Evolutionary conservation across 1,140 invertebrate species (phyloP), one percentile per base, ranked within the genome.

Genomic region (Meteorus sp.): DNA sequence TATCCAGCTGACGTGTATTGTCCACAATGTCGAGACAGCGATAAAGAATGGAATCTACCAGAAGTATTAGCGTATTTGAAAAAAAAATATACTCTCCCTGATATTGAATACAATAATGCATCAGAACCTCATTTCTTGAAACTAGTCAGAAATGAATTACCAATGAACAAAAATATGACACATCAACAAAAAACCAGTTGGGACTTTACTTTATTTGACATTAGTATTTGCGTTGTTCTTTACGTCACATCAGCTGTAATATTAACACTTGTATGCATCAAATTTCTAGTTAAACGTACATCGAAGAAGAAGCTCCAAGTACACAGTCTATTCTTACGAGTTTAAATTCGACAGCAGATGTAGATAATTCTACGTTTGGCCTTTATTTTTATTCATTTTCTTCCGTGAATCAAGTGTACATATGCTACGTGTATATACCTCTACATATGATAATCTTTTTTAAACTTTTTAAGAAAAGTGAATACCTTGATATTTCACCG

Each of bases 1-100:
- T 99, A 97, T 78, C 97, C 97, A 1, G 80, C 86, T 8, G 62
- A 71, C 7, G 66, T 78, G 1, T 78, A 85, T 52, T 97, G 95
- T 78, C 80, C 85, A 0, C 68, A 80, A 9, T 98, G 96, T 74
- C 83, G 83, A 54, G 72, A 81, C 9, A 62, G 71, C 1, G 77
- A 84, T 54, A 81, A 78, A 2, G 80, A 82, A 19, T 95, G 90
- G 88, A 85, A 91, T 64, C 78, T 86, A 61, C 74, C 77, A 0
- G 83, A 87, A 54, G 90, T 96, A 1, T 78, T 93, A 20, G 65
- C 80, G 19, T 96, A 92, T 75, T 76, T 98, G 6, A 85, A 88
- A 51, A 80, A 77, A 23, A 86, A 94, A 59, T 95, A 97, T 68
- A 82, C 81, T 58, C 75, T 79, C 48, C 67, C 75, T 50, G 82